Conservation (phyloP, 2,113 vertebrate species). For the Desmodus rotundus region DNA sequence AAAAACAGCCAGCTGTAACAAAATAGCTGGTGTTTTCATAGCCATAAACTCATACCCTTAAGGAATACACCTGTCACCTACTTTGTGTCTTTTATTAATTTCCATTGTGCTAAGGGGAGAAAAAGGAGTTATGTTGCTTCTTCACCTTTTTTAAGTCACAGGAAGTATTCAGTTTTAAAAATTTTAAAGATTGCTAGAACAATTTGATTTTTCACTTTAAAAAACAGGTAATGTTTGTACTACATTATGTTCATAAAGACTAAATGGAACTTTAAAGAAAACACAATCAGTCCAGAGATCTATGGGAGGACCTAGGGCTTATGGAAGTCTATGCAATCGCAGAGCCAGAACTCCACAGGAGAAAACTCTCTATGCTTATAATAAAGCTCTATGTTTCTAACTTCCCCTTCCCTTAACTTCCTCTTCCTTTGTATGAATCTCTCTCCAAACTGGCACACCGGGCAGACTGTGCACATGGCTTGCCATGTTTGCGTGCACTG, state of each 20-base stretch:
- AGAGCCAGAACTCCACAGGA: neutral
- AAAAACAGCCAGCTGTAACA: conserved; percentile 99
- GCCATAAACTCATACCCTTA: conserved; percentile 87
- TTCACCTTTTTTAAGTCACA: neutral
- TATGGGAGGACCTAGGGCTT: neutral
- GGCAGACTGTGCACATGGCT: neutral
- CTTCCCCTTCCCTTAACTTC: neutral
- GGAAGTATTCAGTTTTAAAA: neutral
- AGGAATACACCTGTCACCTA: neutral
- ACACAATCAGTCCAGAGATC: neutral
- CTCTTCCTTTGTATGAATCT: neutral
- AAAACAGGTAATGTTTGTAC: neutral
- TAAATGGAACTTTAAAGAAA: neutral
- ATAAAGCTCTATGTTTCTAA: neutral
- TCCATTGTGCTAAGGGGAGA: neutral
- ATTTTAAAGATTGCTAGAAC: neutral
- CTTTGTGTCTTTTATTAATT: neutral
- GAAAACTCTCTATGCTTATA: neutral
- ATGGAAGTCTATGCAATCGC: neutral
- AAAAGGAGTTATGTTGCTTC: neutral
- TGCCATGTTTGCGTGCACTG: neutral
- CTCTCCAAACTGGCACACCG: neutral
- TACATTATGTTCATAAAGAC: neutral
- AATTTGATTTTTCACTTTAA: conserved; percentile 8
- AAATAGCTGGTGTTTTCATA: conserved; percentile 99